phyloP scores from a whole-genome alignment of 2,888 invertebrate genomes.

The Pristionchus arcanus region DNA sequence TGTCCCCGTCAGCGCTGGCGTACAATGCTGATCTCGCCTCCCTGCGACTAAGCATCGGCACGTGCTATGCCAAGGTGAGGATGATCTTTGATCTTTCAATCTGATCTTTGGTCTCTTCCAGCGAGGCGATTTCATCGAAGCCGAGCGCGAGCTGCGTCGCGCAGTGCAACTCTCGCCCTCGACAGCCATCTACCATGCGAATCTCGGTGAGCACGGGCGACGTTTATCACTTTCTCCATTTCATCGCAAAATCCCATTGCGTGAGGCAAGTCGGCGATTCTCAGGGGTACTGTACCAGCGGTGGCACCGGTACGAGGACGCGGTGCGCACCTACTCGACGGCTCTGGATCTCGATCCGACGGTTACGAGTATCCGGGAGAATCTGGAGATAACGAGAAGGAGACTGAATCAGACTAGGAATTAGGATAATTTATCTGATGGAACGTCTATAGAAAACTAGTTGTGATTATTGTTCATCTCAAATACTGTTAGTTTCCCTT shows the following conservation, averaged over 20 bases:
- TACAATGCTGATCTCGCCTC: neutral
- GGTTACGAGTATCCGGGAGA: constrained; percentile 12
- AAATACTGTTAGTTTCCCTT: neutral
- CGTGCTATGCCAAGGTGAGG: neutral
- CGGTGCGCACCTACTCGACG: constrained; percentile 59
- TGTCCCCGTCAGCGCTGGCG: neutral
- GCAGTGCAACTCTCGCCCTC: constrained; percentile 86
- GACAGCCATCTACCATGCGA: constrained; percentile 90
- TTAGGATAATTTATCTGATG: neutral
- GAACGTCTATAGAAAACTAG: neutral
- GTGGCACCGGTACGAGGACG: constrained; percentile 59
- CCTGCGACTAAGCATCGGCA: constrained; percentile 19
- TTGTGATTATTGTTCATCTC: neutral
- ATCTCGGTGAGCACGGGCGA: constrained; percentile 86
- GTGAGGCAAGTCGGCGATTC: constrained; percentile 21
- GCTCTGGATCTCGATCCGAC: constrained; percentile 56
- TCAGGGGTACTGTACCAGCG: constrained; percentile 68
- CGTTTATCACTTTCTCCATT: neutral
- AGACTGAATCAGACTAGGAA: constrained; percentile 35
- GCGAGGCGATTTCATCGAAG: constrained; percentile 86
- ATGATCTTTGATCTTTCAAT: constrained; percentile 6
- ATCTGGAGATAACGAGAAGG: constrained; percentile 6
- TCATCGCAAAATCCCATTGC: neutral
- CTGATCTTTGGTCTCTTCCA: constrained; percentile 81
- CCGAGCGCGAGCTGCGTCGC: constrained; percentile 88